A percentile compares a stretch with the other conserved stretches of the same genome.
Evolutionary conservation across 2,888 invertebrate genomes (phyloP).

Genomic region (Oscheius onirici): DNA sequence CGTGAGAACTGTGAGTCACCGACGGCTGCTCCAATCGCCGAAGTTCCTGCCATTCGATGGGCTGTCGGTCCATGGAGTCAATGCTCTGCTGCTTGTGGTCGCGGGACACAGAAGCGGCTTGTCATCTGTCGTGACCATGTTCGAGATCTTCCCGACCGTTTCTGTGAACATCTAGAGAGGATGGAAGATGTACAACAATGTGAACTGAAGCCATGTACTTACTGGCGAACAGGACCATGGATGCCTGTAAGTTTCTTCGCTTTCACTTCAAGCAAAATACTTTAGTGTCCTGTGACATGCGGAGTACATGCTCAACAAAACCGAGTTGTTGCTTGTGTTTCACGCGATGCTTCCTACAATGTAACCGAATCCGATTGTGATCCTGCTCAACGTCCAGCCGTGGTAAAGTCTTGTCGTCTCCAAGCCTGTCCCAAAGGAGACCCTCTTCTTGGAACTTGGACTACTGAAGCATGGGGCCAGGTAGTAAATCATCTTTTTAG

Average conservation of each 20-base stretch:
- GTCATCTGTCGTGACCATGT: constrained; percentile 60
- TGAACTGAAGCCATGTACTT: constrained; percentile 57
- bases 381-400: constrained; percentile 46
- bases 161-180: constrained; percentile 63
- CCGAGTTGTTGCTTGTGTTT: constrained; percentile 55
- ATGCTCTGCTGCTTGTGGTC: constrained; percentile 73
- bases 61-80: constrained; percentile 65
- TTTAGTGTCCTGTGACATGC: constrained; percentile 70
- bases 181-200: constrained; percentile 49
- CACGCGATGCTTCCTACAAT: constrained; percentile 25
- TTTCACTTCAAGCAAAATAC: not conserved
- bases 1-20: constrained; percentile 48
- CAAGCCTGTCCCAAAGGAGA: constrained; percentile 58
- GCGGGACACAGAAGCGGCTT: constrained; percentile 71
- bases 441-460: constrained; percentile 68
- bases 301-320: constrained; percentile 60
- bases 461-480: constrained; percentile 71
- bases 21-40: constrained; percentile 39
- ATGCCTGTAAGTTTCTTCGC: constrained; percentile 36
- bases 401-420: constrained; percentile 49
- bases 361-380: constrained; percentile 55
- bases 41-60: constrained; percentile 59
- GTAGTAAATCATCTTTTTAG: constrained; percentile 2
- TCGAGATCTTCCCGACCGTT: constrained; percentile 59
- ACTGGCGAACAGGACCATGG: constrained; percentile 65